Evolutionary conservation across 2,113 vertebrate species (phyloP).

Genomic region (Siniperca knerii): DNA sequence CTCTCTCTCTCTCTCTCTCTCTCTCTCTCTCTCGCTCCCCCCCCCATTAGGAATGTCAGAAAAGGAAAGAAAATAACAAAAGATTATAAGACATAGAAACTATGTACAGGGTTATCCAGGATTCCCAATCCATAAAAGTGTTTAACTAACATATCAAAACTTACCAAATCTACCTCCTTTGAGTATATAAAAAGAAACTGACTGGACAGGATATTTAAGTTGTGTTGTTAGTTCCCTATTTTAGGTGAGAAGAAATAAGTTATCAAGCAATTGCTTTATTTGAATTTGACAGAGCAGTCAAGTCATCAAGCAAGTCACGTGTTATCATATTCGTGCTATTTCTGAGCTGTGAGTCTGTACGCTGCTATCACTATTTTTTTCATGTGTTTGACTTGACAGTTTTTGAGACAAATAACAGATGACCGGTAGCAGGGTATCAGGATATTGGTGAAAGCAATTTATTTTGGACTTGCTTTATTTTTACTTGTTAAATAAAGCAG

Average conservation of each 20-base stretch:
- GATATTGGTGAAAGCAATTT: slow-evolving; percentile 38
- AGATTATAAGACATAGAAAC: background rate
- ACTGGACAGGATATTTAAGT: background rate
- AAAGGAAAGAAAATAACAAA: background rate
- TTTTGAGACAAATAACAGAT: slow-evolving; percentile 33
- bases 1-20: background rate
- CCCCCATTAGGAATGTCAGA: background rate
- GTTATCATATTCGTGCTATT: slow-evolving; percentile 8
- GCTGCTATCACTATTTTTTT: background rate
- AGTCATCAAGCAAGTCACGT: slow-evolving; percentile 15
- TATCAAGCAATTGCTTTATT: background rate
- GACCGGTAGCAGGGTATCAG: slow-evolving; percentile 11
- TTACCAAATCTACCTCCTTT: background rate
- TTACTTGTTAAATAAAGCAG: slow-evolving; percentile 49
- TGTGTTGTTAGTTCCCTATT: background rate
- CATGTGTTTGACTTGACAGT: slow-evolving; percentile 22
- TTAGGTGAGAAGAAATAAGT: background rate
- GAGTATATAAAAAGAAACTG: too few species aligned
- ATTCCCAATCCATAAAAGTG: background rate
- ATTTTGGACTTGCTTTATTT: slow-evolving; percentile 44
- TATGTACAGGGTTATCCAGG: background rate
- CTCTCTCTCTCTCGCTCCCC: background rate
- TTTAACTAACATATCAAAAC: background rate
- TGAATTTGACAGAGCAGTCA: slow-evolving; percentile 1
- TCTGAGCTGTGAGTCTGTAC: slow-evolving; percentile 19